A percentile compares a stretch with the other conserved stretches of the same genome.
These are phyloP conservation scores for human DNA, from an alignment of 2,113 vertebrate species.

Conservation along the genomic window DNA sequence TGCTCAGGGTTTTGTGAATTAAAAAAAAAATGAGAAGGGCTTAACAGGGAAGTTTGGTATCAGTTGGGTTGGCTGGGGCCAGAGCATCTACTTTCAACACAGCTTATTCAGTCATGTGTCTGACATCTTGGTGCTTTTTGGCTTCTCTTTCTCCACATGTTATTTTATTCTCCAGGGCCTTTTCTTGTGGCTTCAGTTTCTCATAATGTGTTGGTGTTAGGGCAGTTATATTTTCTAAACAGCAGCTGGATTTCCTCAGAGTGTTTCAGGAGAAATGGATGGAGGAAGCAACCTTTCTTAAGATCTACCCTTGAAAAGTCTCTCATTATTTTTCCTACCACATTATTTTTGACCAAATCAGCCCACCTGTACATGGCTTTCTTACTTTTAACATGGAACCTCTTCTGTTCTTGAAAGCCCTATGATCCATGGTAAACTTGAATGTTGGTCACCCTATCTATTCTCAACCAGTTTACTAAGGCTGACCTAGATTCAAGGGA, in stretches of 20 bases:
- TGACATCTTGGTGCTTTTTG: neutral
- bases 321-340: neutral
- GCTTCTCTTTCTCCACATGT: neutral
- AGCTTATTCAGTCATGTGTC: neutral
- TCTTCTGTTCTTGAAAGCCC: neutral
- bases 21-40: neutral
- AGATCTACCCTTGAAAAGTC: neutral
- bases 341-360: neutral
- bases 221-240: neutral
- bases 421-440: neutral
- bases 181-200: neutral
- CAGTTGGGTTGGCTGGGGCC: neutral
- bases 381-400: neutral
- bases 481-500: neutral
- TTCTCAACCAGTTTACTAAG: neutral
- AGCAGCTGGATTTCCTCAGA: neutral
- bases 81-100: too few species aligned
- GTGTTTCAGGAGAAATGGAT: neutral
- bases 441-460: accelerated
- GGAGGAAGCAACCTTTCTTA: neutral
- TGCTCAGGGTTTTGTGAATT: neutral
- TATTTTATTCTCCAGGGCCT: neutral
- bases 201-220: neutral
- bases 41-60: neutral
- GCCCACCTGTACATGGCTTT: too few species aligned